Conservation (phyloP, 2,113 vertebrate genomes). For the Pristiophorus japonicus region DNA sequence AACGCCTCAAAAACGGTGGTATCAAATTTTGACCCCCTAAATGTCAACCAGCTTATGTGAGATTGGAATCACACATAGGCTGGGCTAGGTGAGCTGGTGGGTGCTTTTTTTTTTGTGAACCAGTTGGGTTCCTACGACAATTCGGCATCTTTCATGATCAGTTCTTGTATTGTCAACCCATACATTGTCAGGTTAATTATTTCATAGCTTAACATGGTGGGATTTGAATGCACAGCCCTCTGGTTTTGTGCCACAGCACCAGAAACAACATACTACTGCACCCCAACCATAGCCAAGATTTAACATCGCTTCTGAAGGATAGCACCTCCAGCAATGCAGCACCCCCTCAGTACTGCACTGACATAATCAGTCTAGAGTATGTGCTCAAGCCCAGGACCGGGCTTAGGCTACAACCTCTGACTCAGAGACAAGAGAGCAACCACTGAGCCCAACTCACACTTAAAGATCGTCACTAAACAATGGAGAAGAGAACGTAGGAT, state of each 20-base stretch:
- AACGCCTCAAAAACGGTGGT: too few species aligned
- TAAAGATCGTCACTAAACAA: not conserved
- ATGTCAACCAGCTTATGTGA: not conserved
- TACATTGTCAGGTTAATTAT: not conserved
- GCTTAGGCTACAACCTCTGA: not conserved
- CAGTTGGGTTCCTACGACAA: not conserved
- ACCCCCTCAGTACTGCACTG: not conserved
- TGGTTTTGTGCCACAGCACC: too few species aligned
- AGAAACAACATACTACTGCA: too few species aligned
- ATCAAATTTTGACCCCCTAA: too few species aligned
- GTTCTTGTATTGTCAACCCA: not conserved
- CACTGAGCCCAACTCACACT: not conserved
- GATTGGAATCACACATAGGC: not conserved
- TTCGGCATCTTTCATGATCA: not conserved
- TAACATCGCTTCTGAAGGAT: not conserved
- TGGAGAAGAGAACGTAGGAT: not conserved
- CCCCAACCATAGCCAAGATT: too few species aligned
- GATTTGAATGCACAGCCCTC: not conserved
- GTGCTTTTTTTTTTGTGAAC: not conserved
- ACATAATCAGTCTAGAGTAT: not conserved
- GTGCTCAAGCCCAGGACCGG: not conserved
- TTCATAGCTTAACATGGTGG: not conserved
- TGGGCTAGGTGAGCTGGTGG: not conserved
- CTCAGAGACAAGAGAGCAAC: not conserved
- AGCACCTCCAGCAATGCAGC: not conserved